Base-by-base conservation (phyloP, 2,888 invertebrate genomes). In the Nebria brevicollis region DNA sequence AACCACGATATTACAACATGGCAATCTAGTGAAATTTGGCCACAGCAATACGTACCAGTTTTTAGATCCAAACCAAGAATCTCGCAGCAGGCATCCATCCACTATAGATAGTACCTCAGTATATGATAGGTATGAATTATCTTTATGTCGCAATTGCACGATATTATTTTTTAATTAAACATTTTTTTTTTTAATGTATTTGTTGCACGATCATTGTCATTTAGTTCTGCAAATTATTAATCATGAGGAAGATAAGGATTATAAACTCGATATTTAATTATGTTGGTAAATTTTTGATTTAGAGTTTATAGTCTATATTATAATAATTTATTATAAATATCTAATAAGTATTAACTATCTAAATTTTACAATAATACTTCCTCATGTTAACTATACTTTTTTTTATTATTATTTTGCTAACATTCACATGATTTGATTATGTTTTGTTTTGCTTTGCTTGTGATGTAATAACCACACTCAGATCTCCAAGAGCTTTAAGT, bases 1-100 rank as follows among this genome's bases (percentile, higher is more conserved):
- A 89, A 96, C 98, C 43, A 97, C 98, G 76, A 95, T 97, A 85
- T 90, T 99, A 82, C 95, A 96, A 92, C 95, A 96, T 90, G 96
- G 96, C 83, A 94, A 94, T 85, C 92, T 96, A 84, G 93, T 96
- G 82, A 96, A 95, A 91, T 96, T 96, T 89, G 96, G 96, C 75
- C 93, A 96, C 84, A 94, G 95, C 86, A 95, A 96, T 86, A 95
- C 95, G 66, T 96, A 95, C 90, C 93, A 95, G 85, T 96, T 96
- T 90, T 91, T 96, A 86, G 96, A 96, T 89, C 95, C 96, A 41
- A 92, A 93, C 81, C 94, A 95, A 83, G 96, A 96, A 89, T 95
- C 93, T 85, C 91, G 95, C 84, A 93, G 94, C 86, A 93, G 95
- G 87, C 94, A 95, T 86, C 92, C 95, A 82, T 93, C 95, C 74